phyloP scores from a whole-genome alignment of 2,888 invertebrate species.

The Yponomeuta malinellus region DNA sequence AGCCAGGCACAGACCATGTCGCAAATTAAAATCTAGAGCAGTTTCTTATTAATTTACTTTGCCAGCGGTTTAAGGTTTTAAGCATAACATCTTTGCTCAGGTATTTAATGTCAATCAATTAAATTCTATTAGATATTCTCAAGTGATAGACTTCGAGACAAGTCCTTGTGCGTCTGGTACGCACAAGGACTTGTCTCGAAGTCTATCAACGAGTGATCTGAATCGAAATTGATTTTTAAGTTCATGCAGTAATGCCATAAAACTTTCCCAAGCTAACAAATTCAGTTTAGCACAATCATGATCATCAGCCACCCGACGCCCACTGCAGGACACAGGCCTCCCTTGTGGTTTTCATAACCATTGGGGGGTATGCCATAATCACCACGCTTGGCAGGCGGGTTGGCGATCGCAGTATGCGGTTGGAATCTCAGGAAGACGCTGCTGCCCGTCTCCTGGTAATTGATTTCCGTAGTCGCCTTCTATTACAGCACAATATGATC shows the following conservation, averaged over 20 bases:
- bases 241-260: neutral
- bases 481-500: neutral
- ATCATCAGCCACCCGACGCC: no score
- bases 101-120: constrained; percentile 11
- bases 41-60: neutral
- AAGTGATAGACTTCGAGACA: no score
- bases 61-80: neutral
- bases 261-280: neutral
- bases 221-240: neutral
- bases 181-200: constrained; percentile 6
- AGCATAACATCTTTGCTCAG: neutral
- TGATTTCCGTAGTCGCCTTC: no score
- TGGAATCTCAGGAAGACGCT: no score
- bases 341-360: no score
- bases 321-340: no score
- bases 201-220: neutral
- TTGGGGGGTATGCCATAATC: no score
- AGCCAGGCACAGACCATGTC: no score
- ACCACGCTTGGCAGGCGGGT: no score
- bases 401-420: no score
- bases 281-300: neutral
- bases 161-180: no score
- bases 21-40: neutral
- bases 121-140: neutral
- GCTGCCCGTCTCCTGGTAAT: no score